Evolutionary conservation across 2,888 invertebrate species (phyloP).

Genomic region (Tholera decimalis): DNA sequence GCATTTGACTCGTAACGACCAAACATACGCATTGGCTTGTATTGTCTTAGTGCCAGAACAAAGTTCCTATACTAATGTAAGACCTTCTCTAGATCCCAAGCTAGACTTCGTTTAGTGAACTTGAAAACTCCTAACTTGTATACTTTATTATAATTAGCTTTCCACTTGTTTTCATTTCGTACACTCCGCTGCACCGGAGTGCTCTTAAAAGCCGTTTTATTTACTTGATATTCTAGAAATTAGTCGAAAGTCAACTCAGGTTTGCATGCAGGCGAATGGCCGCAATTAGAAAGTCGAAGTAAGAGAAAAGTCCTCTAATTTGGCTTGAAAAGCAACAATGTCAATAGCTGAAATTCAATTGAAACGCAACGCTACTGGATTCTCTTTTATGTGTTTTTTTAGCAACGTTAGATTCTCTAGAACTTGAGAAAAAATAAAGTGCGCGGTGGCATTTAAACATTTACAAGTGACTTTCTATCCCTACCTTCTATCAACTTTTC

Average conservation of each 20-base stretch:
- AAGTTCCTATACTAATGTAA: neutral
- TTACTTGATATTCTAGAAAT: neutral
- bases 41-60: neutral
- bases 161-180: conserved; percentile 32
- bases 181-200: neutral
- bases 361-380: neutral
- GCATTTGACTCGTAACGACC: neutral
- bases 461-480: no score
- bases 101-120: conserved; percentile 8
- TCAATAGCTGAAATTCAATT: neutral
- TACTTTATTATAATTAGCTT: conserved; percentile 37
- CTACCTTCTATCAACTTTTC: no score
- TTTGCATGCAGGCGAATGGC: neutral
- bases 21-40: neutral
- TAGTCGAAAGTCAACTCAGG: neutral
- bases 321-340: neutral
- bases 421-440: no score
- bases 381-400: neutral
- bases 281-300: neutral
- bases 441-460: no score
- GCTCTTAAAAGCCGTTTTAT: conserved; percentile 8
- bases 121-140: conserved; percentile 6
- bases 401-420: no score
- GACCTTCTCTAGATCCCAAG: neutral
- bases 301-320: neutral